Conservation (phyloP, 2,888 invertebrate species). For the Noctuana brunneofusca region DNA sequence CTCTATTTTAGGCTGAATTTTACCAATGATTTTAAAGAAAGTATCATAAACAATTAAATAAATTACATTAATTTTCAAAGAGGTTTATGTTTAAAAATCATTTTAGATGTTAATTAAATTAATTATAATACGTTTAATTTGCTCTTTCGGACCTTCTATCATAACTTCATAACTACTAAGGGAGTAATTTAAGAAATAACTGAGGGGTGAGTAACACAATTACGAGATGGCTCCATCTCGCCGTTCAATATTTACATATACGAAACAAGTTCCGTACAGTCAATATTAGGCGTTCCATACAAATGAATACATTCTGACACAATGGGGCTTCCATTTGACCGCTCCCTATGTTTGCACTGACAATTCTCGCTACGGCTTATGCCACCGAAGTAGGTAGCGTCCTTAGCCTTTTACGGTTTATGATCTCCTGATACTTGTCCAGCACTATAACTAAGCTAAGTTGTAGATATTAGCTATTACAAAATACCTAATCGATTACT, state of each 20-base stretch:
- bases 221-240: slow-evolving; percentile 51
- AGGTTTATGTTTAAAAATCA: no score
- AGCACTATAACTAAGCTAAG: neutral
- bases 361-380: slow-evolving; percentile 72
- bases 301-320: slow-evolving; percentile 81
- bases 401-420: slow-evolving; percentile 51
- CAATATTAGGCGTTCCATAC: slow-evolving; percentile 78
- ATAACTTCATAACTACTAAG: neutral
- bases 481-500: no score
- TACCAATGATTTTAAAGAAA: no score
- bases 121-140: no score
- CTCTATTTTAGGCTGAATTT: no score
- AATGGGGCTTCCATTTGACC: slow-evolving; percentile 79
- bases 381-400: slow-evolving; percentile 64
- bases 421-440: slow-evolving; percentile 46
- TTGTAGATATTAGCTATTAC: no score
- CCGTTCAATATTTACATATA: slow-evolving; percentile 64
- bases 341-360: slow-evolving; percentile 69
- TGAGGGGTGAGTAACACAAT: slow-evolving; percentile 53
- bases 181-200: slow-evolving; percentile 21
- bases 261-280: slow-evolving; percentile 74
- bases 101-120: no score
- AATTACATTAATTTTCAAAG: no score
- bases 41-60: no score
- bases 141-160: neutral